Evolutionary conservation across 2,888 invertebrate genomes (phyloP).

Genomic region (Drosophila hawaiiensis): DNA sequence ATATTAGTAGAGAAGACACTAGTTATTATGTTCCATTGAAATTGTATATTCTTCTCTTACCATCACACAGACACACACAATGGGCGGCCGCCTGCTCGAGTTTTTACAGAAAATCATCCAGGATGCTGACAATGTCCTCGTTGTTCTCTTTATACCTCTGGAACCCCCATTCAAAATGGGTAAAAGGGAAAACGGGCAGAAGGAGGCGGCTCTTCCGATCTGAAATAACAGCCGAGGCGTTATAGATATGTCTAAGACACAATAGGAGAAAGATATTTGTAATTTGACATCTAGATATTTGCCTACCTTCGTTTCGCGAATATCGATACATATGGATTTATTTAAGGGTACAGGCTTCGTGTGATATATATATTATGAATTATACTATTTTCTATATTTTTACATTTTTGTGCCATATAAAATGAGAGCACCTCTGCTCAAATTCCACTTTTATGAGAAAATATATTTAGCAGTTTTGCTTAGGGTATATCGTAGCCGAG

Average conservation of each 20-base stretch:
- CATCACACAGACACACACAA: constrained; percentile 15
- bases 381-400: background rate
- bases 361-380: background rate
- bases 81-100: background rate
- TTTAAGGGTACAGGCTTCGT: background rate
- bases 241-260: background rate
- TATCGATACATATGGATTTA: background rate
- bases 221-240: background rate
- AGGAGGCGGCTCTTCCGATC: background rate
- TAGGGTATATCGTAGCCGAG: background rate
- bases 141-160: background rate
- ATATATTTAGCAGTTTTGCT: background rate
- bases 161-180: background rate
- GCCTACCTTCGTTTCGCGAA: background rate
- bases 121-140: constrained; percentile 29
- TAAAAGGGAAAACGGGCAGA: background rate
- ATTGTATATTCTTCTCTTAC: constrained; percentile 35
- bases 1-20: constrained; percentile 31
- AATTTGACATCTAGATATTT: background rate
- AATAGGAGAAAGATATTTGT: background rate
- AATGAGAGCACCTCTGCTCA: background rate
- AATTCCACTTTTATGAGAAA: background rate
- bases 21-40: constrained; percentile 34
- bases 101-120: constrained; percentile 8
- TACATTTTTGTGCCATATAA: background rate